Percentiles rank a stretch among this genome's conserved stretches.
Evolutionary conservation across 30 jellyfish, hydroid and myxozoan species (phyloP).

Genomic region (Clytia hemisphaerica): DNA sequence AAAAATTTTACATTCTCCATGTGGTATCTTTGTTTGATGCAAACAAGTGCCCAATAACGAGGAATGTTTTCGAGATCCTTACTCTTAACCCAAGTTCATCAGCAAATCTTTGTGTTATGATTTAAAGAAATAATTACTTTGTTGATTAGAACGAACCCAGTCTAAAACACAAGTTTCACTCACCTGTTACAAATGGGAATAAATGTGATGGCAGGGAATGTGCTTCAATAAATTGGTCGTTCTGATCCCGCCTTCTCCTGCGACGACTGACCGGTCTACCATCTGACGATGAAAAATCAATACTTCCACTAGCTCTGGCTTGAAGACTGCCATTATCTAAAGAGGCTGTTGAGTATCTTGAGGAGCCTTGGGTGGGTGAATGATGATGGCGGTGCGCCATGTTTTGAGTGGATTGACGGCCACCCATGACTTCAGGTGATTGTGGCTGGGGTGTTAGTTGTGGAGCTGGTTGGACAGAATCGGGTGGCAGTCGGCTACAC

Average conservation of each 20-base stretch:
- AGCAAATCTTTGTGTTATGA: too few species aligned
- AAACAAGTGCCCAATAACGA: too few species aligned
- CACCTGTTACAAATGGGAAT: slow-evolving; percentile 77
- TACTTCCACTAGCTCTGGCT: neutral
- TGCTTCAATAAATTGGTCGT: slow-evolving; percentile 54
- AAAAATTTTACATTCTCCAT: too few species aligned
- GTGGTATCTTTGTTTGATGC: too few species aligned
- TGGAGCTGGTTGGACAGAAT: too few species aligned
- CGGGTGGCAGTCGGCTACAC: too few species aligned
- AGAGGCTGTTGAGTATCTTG: slow-evolving; percentile 1
- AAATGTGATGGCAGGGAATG: slow-evolving; percentile 85
- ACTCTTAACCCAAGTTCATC: too few species aligned
- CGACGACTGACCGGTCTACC: slow-evolving; percentile 18
- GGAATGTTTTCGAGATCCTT: too few species aligned
- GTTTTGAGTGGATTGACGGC: slow-evolving; percentile 35
- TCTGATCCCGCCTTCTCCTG: slow-evolving; percentile 64
- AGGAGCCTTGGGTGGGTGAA: slow-evolving; percentile 2
- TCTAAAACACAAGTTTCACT: neutral
- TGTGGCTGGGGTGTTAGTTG: too few species aligned
- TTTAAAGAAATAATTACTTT: too few species aligned
- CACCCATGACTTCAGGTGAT: slow-evolving; percentile 43
- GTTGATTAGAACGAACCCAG: too few species aligned
- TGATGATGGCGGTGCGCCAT: slow-evolving; percentile 8
- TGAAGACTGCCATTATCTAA: neutral
- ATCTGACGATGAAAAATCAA: neutral